Evolutionary conservation across 2,797 vertebrate species (phyloP).

Genomic region (Austrolebias charrua): DNA sequence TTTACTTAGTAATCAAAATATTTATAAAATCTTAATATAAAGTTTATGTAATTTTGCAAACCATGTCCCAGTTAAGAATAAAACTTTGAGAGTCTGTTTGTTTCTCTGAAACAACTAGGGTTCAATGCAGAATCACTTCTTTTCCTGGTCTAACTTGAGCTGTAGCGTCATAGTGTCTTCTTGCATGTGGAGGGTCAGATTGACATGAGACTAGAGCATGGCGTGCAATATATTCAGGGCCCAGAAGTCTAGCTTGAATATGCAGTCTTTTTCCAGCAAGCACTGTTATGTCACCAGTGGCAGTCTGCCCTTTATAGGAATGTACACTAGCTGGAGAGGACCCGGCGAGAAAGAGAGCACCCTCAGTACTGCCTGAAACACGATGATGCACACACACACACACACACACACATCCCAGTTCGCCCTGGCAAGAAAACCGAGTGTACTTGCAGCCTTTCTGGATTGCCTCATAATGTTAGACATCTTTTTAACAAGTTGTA

Average conservation of each 20-base stretch:
- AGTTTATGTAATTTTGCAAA: too few relatives aligned
- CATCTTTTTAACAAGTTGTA: not conserved
- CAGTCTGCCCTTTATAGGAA: constrained; percentile 60
- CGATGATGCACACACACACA: constrained; percentile 25
- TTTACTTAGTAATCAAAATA: too few relatives aligned
- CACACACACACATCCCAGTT: not conserved
- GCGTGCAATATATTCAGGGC: constrained; percentile 24
- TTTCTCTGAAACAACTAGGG: too few relatives aligned
- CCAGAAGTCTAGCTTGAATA: constrained; percentile 39
- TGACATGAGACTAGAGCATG: not conserved
- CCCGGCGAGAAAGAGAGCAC: constrained; percentile 30
- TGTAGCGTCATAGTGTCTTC: not conserved
- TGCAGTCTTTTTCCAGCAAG: constrained; percentile 40
- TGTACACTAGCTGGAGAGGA: constrained; percentile 35
- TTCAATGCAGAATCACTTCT: not conserved
- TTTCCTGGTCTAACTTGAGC: not conserved
- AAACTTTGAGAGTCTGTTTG: too few relatives aligned
- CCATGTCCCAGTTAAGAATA: too few relatives aligned
- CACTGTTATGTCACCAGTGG: constrained; percentile 69
- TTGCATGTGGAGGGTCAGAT: not conserved
- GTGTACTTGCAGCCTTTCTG: not conserved
- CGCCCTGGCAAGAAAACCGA: not conserved
- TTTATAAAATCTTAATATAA: too few relatives aligned
- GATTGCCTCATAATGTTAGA: too few relatives aligned
- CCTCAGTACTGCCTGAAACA: constrained; percentile 34